Evolutionary conservation across 2,888 invertebrate genomes (phyloP), one percentile per base, ranked within the genome.

Genomic region (Carpatolechia fugitivella): DNA sequence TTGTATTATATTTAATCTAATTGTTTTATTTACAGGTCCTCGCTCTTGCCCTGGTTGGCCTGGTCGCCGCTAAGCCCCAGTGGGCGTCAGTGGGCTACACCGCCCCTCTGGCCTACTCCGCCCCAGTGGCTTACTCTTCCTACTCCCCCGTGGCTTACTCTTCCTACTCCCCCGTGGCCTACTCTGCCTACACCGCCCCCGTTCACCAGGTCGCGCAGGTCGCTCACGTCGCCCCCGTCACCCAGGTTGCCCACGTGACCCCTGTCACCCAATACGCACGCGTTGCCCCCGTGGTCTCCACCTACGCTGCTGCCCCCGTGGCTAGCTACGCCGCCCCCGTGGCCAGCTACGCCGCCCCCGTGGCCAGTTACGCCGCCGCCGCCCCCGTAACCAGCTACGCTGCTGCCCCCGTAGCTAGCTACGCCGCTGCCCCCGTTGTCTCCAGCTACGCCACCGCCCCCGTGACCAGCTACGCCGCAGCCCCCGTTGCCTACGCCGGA

Each of bases 241-340:
- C 57, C 36, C 52, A 56, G n/a, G 66, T 65, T 1, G 68, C 74
- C 10, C 69, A 70, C n/a, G 65, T 72, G 0, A 59, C 65, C n/a
- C 56, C 54, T 33, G 54, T 54, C n/a, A 35, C 49, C 31, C 66
- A 65, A 0, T 48, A 61, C 6, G 57, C 69, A 3, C 69, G 66
- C 7, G 51, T 62, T 8, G 58, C 69, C 5, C 69, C 68, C 6
- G 58, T 49, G 1, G 31, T 33, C 16, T 14, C 16, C 33, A 5
- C 48, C n/a, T 48, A 48, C 49, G n/a, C 49, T 6, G 36, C 35
- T 38, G 38, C 38, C 38, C 38, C 38, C n/a, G n/a, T n/a, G n/a
- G n/a, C n/a, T n/a, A n/a, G n/a, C n/a, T n/a, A n/a, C 18, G 52
- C 16, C 41, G 53, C 54, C 16, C 54, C 35, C 13, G 44, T 57